These are phyloP conservation scores for Macrotus californicus DNA, from an alignment of 2,113 vertebrate genomes.

Conservation along the genomic window DNA sequence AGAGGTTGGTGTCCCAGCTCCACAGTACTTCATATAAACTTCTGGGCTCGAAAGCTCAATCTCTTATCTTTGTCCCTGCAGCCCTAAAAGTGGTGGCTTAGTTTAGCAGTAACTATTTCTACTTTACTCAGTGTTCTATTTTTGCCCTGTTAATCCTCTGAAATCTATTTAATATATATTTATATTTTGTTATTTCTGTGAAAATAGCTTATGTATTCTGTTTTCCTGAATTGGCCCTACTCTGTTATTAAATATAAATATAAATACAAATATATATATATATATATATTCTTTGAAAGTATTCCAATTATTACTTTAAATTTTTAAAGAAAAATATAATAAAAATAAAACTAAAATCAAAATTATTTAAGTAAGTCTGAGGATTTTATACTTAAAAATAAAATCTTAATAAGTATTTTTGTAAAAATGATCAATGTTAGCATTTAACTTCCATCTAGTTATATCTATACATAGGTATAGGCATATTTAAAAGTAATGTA, in stretches of 20 bases:
- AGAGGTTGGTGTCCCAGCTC: neutral
- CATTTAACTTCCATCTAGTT: neutral
- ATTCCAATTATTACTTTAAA: neutral
- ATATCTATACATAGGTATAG: neutral
- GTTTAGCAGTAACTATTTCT: neutral
- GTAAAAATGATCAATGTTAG: neutral
- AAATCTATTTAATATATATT: neutral
- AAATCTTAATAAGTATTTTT: neutral
- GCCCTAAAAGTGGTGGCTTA: neutral
- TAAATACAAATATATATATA: neutral
- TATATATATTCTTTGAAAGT: neutral
- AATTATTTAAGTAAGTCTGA: neutral
- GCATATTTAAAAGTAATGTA: neutral
- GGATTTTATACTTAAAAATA: neutral
- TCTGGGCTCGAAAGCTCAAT: neutral
- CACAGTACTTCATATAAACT: neutral
- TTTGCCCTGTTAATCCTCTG: neutral
- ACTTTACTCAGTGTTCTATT: neutral
- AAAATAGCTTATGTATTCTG: neutral
- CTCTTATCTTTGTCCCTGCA: neutral
- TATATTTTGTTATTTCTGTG: neutral
- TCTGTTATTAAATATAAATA: neutral
- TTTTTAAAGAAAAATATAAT: neutral
- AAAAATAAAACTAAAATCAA: neutral
- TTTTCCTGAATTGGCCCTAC: neutral